A percentile compares a stretch with the other conserved stretches of the same genome.
These are phyloP conservation scores for Meghimatium bilineatum DNA, from an alignment of 2,888 invertebrate genomes.

Conservation along the genomic window DNA sequence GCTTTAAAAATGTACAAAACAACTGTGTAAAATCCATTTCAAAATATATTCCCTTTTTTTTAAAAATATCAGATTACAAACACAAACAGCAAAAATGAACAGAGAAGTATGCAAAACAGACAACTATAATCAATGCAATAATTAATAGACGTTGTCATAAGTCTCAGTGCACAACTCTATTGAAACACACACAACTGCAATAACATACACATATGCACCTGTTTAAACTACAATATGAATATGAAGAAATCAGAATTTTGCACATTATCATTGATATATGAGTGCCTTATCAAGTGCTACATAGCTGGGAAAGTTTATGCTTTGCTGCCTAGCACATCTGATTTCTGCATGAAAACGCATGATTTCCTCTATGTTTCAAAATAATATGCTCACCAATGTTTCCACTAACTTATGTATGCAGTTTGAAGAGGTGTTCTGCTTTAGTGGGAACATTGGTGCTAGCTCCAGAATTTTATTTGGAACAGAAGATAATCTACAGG, in stretches of 20 bases:
- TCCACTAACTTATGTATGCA: too few relatives aligned
- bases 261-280: too few relatives aligned
- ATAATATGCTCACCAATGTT: too few relatives aligned
- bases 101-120: background rate
- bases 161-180: background rate
- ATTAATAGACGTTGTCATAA: background rate
- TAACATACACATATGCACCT: background rate
- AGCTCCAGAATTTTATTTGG: background rate
- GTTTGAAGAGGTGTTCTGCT: too few relatives aligned
- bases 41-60: constrained; percentile 15
- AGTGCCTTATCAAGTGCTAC: too few relatives aligned
- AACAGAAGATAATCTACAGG: background rate
- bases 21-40: constrained; percentile 20
- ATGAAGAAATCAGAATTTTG: background rate
- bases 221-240: background rate
- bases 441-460: background rate
- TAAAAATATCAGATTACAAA: constrained; percentile 11
- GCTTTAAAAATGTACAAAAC: constrained; percentile 31
- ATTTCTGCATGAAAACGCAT: too few relatives aligned
- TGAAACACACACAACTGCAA: background rate
- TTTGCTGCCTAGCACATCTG: too few relatives aligned
- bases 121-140: background rate
- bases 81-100: background rate
- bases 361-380: too few relatives aligned
- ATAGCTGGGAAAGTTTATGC: too few relatives aligned